Evolutionary conservation across 2,797 vertebrate species (phyloP).

Genomic region (Cryptoblepharus egeriae): DNA sequence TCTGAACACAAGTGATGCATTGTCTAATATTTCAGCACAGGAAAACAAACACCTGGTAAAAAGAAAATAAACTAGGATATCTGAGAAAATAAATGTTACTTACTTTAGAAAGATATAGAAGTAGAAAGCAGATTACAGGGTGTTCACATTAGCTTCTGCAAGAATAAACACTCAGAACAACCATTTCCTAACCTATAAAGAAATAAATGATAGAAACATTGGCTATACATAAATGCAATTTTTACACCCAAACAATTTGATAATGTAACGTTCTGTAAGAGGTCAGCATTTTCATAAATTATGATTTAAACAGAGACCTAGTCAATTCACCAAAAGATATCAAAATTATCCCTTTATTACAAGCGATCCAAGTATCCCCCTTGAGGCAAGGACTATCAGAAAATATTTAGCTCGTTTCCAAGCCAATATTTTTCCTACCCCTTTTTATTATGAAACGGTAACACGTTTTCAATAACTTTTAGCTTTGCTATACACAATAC

Average conservation of each 20-base stretch:
- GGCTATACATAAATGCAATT: constrained; percentile 53
- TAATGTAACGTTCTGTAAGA: constrained; percentile 54
- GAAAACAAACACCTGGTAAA: background rate
- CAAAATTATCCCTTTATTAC: constrained; percentile 70
- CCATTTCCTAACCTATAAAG: constrained; percentile 6
- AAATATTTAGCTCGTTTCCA: constrained; percentile 72
- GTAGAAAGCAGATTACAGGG: constrained; percentile 28
- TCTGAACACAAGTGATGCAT: background rate
- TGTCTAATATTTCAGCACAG: background rate
- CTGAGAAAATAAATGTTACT: constrained; percentile 23
- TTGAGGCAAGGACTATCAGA: constrained; percentile 71
- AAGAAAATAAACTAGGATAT: background rate
- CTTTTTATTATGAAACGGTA: constrained; percentile 74
- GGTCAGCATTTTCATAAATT: constrained; percentile 68
- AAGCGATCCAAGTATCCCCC: constrained; percentile 73
- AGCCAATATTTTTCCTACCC: constrained; percentile 68
- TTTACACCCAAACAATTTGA: constrained; percentile 61
- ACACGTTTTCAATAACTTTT: constrained; percentile 76
- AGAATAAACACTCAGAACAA: constrained; percentile 4
- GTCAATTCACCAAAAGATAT: constrained; percentile 75
- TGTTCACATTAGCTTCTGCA: constrained; percentile 32
- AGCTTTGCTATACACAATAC: constrained; percentile 67
- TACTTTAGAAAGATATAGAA: constrained; percentile 8
- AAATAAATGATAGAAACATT: constrained; percentile 43
- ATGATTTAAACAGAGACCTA: constrained; percentile 72